These are phyloP conservation scores for Pseudopodoces humilis DNA, from an alignment of 2,113 vertebrate genomes.

Conservation along the genomic window DNA sequence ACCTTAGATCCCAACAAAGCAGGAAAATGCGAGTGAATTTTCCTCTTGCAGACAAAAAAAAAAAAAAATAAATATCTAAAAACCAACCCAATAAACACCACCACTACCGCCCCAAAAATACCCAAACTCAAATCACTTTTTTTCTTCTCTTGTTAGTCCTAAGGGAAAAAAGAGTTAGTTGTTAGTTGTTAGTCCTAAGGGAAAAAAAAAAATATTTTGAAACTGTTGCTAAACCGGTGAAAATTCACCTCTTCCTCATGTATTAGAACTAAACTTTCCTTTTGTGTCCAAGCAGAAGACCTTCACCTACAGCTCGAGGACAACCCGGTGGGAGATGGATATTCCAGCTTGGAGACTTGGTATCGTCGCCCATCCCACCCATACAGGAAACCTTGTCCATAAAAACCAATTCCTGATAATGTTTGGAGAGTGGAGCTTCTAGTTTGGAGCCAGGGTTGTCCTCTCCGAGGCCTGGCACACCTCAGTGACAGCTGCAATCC, in stretches of 20 bases:
- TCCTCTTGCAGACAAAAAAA: not conserved
- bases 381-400: not conserved
- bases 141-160: not conserved
- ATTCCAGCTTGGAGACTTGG: not conserved
- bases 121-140: rapidly evolving
- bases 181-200: not conserved
- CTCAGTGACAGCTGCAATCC: not conserved
- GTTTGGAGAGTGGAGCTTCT: not conserved
- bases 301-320: not conserved
- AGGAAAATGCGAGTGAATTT: not conserved
- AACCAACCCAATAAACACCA: not conserved
- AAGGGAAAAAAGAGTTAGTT: not conserved
- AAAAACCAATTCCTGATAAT: rapidly evolving
- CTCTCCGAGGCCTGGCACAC: not conserved
- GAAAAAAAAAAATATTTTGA: not conserved
- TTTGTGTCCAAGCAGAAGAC: not conserved
- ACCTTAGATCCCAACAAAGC: not conserved
- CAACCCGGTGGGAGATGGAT: not conserved
- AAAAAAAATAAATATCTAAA: too few species aligned
- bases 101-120: rapidly evolving
- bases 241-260: not conserved
- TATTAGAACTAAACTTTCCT: not conserved
- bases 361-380: not conserved
- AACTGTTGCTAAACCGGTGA: not conserved
- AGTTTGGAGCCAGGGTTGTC: not conserved